Percentiles rank a stretch among this genome's conserved stretches.
Conservation (phyloP, 2,113 vertebrate genomes). For the Phylloscopus whistleri region DNA sequence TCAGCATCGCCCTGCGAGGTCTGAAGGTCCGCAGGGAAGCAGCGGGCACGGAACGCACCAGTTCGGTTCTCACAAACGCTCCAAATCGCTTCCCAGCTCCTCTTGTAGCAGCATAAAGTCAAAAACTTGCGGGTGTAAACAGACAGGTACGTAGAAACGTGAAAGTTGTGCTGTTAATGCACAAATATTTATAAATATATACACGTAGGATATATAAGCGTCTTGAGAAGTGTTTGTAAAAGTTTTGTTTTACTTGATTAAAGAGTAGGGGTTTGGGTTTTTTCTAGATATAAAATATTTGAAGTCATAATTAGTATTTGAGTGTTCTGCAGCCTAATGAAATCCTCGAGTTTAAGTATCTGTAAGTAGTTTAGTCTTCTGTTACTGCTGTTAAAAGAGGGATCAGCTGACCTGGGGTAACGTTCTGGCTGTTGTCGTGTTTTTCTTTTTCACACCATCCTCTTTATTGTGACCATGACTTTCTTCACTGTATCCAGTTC, state of each 20-base stretch:
- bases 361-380: background rate
- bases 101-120: background rate
- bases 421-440: background rate
- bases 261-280: rapidly evolving
- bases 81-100: background rate
- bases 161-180: rapidly evolving
- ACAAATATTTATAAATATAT: rapidly evolving
- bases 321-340: background rate
- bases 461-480: background rate
- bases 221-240: too few relatives aligned
- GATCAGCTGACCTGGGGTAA: too few relatives aligned
- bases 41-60: rapidly evolving
- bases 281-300: background rate
- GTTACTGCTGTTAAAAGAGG: background rate
- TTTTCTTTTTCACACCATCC: rapidly evolving
- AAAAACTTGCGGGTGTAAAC: rapidly evolving
- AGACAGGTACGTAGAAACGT: background rate
- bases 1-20: rapidly evolving
- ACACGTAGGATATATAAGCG: rapidly evolving
- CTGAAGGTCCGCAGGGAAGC: rapidly evolving
- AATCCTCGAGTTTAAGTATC: background rate
- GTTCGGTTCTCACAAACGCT: rapidly evolving
- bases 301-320: background rate
- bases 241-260: background rate
- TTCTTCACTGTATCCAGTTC: background rate